Conservation (phyloP, 30 jellyfish, hydroid and myxozoan genomes). For the Aurelia coerulea region DNA sequence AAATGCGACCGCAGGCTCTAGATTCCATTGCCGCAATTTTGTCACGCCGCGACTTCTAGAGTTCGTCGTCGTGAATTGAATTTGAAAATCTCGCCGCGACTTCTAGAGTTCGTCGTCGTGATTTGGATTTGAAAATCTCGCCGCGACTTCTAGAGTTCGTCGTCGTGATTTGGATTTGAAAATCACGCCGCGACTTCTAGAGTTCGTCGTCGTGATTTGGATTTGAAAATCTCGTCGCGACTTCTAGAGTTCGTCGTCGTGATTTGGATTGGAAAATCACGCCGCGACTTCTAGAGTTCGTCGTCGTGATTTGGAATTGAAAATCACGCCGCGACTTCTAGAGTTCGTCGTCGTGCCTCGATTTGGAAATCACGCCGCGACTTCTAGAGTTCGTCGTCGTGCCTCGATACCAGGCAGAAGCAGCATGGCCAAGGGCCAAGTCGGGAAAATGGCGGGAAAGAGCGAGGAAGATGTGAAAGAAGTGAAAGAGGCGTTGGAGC, state of each 20-base stretch:
- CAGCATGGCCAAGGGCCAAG: background rate
- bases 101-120: no score
- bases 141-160: no score
- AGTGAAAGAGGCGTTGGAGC: slow-evolving; percentile 15
- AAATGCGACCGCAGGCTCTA: no score
- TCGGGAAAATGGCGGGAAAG: background rate
- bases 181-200: slow-evolving; percentile 8
- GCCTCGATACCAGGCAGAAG: background rate
- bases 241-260: background rate
- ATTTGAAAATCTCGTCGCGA: no score
- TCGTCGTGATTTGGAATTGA: background rate
- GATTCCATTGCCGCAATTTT: no score
- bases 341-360: background rate
- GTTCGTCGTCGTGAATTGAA: no score
- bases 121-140: no score
- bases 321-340: slow-evolving; percentile 2
- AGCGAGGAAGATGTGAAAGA: slow-evolving; percentile 8
- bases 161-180: no score
- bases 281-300: background rate
- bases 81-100: no score
- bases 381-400: no score
- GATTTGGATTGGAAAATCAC: no score
- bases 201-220: background rate
- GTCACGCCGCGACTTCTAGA: no score
- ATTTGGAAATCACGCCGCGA: background rate